A percentile compares a stretch with the other conserved stretches of the same genome.
Conservation (phyloP, 2,113 vertebrate species). For the Brienomyrus brachyistius region DNA sequence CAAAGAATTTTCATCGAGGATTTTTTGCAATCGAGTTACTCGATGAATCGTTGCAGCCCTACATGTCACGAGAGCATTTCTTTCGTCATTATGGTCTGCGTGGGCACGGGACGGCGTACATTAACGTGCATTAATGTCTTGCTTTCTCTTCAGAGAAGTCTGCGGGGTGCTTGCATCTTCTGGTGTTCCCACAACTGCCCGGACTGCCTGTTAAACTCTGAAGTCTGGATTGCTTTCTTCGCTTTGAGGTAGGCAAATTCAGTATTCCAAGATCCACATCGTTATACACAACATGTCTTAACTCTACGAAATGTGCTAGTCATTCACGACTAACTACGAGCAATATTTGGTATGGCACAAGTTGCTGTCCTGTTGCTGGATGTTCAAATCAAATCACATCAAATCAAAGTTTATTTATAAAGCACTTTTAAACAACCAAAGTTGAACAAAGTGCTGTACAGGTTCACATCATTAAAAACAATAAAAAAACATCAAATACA, state of each 20-base stretch:
- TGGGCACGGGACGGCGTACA: neutral
- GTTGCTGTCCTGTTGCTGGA: neutral
- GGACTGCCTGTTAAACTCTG: slow-evolving; percentile 38
- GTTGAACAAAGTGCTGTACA: no score
- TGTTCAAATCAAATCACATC: no score
- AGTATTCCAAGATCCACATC: neutral
- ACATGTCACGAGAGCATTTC: no score
- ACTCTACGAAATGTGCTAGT: neutral
- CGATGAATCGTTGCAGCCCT: no score
- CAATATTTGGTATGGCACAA: neutral
- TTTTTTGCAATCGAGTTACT: no score
- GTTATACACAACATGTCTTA: neutral
- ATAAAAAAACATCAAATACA: no score
- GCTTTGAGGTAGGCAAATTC: slow-evolving; percentile 53
- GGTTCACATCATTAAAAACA: no score
- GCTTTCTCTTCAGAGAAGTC: slow-evolving; percentile 46
- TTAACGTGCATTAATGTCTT: neutral
- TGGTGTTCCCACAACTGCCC: slow-evolving; percentile 33
- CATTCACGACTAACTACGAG: neutral
- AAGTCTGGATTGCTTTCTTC: slow-evolving; percentile 61
- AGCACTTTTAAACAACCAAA: no score
- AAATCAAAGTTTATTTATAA: no score
- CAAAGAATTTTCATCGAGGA: no score
- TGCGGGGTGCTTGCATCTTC: slow-evolving; percentile 30
- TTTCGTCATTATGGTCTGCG: neutral